Evolutionary conservation across 1,140 invertebrate genomes (phyloP).

Genomic region (Branchinecta lindahli): DNA sequence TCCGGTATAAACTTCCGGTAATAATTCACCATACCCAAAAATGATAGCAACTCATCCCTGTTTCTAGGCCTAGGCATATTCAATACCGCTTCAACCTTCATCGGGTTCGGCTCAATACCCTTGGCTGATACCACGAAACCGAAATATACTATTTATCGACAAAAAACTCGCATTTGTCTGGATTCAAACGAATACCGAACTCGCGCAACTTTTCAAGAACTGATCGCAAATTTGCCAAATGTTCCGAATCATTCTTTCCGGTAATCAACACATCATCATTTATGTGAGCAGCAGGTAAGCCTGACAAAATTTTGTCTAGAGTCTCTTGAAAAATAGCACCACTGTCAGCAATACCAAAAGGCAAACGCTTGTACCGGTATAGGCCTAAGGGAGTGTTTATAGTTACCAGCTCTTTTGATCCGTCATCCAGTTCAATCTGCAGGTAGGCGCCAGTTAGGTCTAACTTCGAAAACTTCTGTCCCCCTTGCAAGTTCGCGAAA

Average conservation of each 20-base stretch:
- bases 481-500: too few species aligned
- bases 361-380: slow-evolving; percentile 24
- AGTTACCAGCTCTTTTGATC: slow-evolving; percentile 11
- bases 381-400: slow-evolving; percentile 22
- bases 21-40: too few species aligned
- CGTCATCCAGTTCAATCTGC: slow-evolving; percentile 3
- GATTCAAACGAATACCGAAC: too few species aligned
- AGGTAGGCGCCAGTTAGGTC: too few species aligned
- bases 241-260: slow-evolving; percentile 18
- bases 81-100: slow-evolving; percentile 31
- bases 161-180: too few species aligned
- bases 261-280: neutral
- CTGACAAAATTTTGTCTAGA: slow-evolving; percentile 28
- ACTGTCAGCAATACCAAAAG: slow-evolving; percentile 28
- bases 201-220: too few species aligned
- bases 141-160: slow-evolving; percentile 29
- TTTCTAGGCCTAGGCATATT: slow-evolving; percentile 27
- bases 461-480: too few species aligned
- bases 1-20: too few species aligned
- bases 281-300: slow-evolving; percentile 14
- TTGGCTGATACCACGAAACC: slow-evolving; percentile 28
- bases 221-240: slow-evolving; percentile 23
- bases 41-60: slow-evolving; percentile 26
- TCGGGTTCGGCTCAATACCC: slow-evolving; percentile 27
- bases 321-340: slow-evolving; percentile 31